Conservation (phyloP, 2,797 vertebrate genomes). For the Coregonus suidteri region DNA sequence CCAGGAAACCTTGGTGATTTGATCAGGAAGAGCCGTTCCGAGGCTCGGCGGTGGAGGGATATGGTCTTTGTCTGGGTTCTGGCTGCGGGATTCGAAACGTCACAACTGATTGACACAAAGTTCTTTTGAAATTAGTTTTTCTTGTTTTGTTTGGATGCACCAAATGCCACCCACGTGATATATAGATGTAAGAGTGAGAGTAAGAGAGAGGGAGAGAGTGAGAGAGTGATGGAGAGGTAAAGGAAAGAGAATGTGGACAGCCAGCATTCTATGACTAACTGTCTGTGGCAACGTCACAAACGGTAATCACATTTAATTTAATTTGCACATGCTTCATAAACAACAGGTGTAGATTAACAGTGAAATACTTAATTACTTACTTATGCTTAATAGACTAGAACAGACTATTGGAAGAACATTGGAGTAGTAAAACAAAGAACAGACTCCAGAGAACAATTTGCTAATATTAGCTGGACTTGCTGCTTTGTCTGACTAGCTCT, state of each 20-base stretch:
- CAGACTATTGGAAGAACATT: background rate
- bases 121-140: background rate
- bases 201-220: constrained; percentile 9
- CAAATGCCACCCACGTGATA: too few species aligned
- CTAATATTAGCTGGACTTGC: constrained; percentile 1
- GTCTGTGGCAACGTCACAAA: background rate
- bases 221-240: background rate
- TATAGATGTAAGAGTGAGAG: background rate
- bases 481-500: background rate
- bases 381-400: background rate
- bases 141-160: background rate
- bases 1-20: background rate
- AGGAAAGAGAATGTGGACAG: constrained; percentile 20
- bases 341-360: too few species aligned
- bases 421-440: too few species aligned
- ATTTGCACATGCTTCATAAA: too few species aligned
- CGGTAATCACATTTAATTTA: background rate
- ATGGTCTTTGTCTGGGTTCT: too few species aligned
- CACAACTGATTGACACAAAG: background rate
- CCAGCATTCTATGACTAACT: constrained; percentile 21
- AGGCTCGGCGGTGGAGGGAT: background rate
- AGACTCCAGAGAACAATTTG: background rate
- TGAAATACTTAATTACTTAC: too few species aligned
- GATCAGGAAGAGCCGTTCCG: background rate
- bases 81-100: background rate